These are phyloP conservation scores for Gibbula magus DNA, from an alignment of 2,888 invertebrate species.

Conservation along the genomic window DNA sequence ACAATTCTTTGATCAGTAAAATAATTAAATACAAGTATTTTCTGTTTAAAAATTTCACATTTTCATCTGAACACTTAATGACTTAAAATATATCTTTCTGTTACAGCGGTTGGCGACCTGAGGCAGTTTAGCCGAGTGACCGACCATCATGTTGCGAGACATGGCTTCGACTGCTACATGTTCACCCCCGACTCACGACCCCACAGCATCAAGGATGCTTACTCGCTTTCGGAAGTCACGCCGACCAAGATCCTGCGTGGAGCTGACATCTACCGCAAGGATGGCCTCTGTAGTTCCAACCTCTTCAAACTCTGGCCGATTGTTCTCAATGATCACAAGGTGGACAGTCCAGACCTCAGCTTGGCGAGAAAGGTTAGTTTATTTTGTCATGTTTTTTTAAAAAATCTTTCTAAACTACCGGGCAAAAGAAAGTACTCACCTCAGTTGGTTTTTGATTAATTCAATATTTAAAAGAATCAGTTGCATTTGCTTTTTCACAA, in stretches of 20 bases:
- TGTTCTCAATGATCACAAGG: slow-evolving; percentile 56
- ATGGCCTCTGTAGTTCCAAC: slow-evolving; percentile 61
- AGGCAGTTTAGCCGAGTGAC: slow-evolving; percentile 84
- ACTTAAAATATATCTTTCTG: slow-evolving; percentile 35
- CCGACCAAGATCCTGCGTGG: slow-evolving; percentile 63
- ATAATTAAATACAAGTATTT: too few species aligned
- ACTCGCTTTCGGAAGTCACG: slow-evolving; percentile 84
- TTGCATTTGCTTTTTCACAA: too few species aligned
- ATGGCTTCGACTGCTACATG: slow-evolving; percentile 83
- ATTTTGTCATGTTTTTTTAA: neutral
- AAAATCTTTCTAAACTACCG: too few species aligned
- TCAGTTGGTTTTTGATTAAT: too few species aligned
- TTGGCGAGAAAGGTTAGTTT: slow-evolving; percentile 40
- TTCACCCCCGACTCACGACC: slow-evolving; percentile 87
- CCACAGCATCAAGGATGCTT: slow-evolving; percentile 84
- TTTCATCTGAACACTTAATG: neutral
- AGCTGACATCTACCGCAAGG: slow-evolving; percentile 63
- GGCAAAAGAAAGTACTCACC: too few species aligned
- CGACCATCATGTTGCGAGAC: slow-evolving; percentile 81
- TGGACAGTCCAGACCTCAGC: slow-evolving; percentile 60
- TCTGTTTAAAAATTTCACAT: neutral
- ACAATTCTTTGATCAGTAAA: too few species aligned
- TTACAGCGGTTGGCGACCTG: slow-evolving; percentile 94
- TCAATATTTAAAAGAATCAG: too few species aligned
- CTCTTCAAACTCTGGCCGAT: slow-evolving; percentile 69